A percentile compares a stretch with the other conserved stretches of the same genome.
Conservation (phyloP, 2,113 vertebrate genomes). For the Anhinga rufa region DNA sequence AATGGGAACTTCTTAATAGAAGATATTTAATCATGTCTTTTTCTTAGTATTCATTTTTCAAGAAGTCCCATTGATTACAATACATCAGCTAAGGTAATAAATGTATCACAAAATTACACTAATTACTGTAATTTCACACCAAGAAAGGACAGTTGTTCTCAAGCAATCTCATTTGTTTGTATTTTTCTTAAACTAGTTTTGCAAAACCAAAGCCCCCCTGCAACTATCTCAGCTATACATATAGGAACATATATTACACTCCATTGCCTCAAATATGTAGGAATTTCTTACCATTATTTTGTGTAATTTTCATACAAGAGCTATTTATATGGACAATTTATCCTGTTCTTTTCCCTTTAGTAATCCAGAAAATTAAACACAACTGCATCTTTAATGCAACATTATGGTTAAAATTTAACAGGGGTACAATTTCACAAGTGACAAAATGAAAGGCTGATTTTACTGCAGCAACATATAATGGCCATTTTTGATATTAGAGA, state of each 20-base stretch:
- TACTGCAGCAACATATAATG: neutral
- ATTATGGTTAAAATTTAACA: neutral
- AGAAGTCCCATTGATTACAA: neutral
- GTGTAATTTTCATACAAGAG: neutral
- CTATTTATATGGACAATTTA: neutral
- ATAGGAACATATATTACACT: neutral
- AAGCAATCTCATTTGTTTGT: neutral
- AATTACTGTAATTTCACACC: neutral
- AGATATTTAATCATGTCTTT: neutral
- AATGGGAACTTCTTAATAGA: neutral
- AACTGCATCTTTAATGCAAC: neutral
- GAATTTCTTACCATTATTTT: neutral
- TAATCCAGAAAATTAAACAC: slow-evolving; percentile 1
- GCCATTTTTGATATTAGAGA: neutral
- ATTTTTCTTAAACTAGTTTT: neutral
- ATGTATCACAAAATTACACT: neutral
- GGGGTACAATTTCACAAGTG: neutral
- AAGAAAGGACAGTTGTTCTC: neutral
- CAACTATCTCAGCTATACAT: neutral
- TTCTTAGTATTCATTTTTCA: neutral
- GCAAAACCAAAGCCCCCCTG: neutral
- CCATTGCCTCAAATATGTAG: neutral
- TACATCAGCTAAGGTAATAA: neutral
- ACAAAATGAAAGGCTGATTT: neutral
- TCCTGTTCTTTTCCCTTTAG: neutral